Evolutionary conservation across 2,888 invertebrate genomes (phyloP), one percentile per base, ranked within the genome.

Genomic region (Aquatica leii): DNA sequence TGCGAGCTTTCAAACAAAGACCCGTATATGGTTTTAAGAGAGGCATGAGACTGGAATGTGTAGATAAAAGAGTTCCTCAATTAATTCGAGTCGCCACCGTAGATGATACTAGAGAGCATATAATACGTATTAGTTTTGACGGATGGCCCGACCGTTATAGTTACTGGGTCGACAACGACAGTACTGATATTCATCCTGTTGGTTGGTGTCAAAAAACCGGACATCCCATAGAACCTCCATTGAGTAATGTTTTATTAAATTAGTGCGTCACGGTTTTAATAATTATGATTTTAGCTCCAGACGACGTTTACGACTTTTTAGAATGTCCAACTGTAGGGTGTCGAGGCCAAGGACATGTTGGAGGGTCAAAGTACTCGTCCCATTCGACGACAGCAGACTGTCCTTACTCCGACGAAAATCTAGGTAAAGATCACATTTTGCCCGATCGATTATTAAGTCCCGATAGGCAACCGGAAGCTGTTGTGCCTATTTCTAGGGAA

Each of bases 81-180:
- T 81, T 96, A 15, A 92, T 97, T 67, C 87, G 97, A 48, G 95
- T 94, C 37, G 95, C 95, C 0, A 90, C 92, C 0, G 88, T 97
- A 17, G 86, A 87, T 64, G 91, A 90, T 56, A 88, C 90, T 21
- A 88, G 89, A 75, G 90, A 89, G 4, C 92, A 93, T 80, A 88
- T 89, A 71, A 84, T 94, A 49, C 86, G 88, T 68, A 87, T 97
- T 54, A 88, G 92, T 74, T 94, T 94, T 81, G 96, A 96, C 80
- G 95, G 95, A 12, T 97, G 96, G 94, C 90, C 92, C 0, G 88
- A 88, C 73, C 87, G 88, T 69, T 90, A 95, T 77, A 89, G 92
- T 68, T 93, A 90, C 79, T 95, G 95, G 94, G 83, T 95, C 61
- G 95, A 96, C 75, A 96, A 96, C 79, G 95, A 97, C 81, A 91